Conservation (phyloP, 2,113 vertebrate genomes). For the Ammodytes dubius region DNA sequence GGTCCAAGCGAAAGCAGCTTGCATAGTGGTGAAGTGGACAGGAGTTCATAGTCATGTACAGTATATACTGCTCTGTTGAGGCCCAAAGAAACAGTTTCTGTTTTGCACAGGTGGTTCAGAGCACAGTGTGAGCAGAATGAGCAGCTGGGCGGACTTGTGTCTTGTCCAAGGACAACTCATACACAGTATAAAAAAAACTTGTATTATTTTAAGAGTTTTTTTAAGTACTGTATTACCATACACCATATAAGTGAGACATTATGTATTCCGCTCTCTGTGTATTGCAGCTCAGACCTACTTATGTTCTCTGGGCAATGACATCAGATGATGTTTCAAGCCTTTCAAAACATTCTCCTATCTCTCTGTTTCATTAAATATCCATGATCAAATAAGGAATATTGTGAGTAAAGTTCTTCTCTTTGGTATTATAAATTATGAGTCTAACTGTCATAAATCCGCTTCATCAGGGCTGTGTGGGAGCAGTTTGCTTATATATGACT, state of each 20-base stretch:
- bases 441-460: background rate
- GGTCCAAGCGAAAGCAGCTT: background rate
- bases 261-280: background rate
- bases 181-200: background rate
- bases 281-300: background rate
- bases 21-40: background rate
- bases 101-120: conserved; percentile 41
- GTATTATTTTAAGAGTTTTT: background rate
- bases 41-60: background rate
- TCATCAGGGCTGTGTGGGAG: background rate
- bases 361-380: background rate
- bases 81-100: background rate
- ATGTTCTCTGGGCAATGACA: background rate
- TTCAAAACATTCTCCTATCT: background rate
- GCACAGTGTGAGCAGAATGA: conserved; percentile 29
- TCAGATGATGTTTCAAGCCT: background rate
- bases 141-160: conserved; percentile 29
- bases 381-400: background rate
- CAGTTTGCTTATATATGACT: background rate
- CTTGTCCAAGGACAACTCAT: conserved; percentile 28
- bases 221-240: background rate
- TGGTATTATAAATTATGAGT: background rate
- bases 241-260: background rate
- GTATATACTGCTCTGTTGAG: background rate
- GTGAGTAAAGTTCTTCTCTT: background rate